A percentile compares a stretch with the other conserved stretches of the same genome.
These are phyloP conservation scores for Salpingus planirostris DNA, from an alignment of 2,888 invertebrate species.

Conservation along the genomic window DNA sequence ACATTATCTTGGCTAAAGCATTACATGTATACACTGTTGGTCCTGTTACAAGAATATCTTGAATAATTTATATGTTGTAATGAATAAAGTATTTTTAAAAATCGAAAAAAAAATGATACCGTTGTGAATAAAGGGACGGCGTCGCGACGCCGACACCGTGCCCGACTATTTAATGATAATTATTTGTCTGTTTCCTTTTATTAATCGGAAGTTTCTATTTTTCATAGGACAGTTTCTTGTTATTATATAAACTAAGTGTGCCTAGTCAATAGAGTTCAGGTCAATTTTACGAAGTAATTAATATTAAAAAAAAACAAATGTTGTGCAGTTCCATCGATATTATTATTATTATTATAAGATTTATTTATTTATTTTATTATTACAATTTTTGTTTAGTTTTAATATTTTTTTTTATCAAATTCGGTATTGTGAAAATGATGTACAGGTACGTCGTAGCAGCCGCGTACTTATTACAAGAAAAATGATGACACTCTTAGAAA, in stretches of 20 bases:
- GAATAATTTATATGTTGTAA: conserved; percentile 44
- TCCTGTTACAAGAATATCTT: conserved; percentile 43
- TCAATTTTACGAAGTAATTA: conserved; percentile 43
- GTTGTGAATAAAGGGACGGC: conserved; percentile 34
- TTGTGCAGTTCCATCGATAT: conserved; percentile 38
- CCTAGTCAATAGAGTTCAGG: conserved; percentile 58
- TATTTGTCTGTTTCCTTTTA: conserved; percentile 42
- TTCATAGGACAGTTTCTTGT: conserved; percentile 49
- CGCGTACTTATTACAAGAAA: no score
- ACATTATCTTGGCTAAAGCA: conserved; percentile 44
- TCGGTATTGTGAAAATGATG: no score
- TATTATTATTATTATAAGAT: conserved; percentile 25
- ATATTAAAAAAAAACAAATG: conserved; percentile 31
- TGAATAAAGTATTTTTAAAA: conserved; percentile 43
- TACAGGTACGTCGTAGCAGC: no score
- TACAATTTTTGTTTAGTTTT: conserved; percentile 2
- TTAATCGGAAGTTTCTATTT: conserved; percentile 47
- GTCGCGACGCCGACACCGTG: no score
- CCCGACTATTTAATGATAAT: conserved; percentile 29
- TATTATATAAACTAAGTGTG: conserved; percentile 54
- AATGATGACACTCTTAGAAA: no score
- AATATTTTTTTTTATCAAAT: background rate
- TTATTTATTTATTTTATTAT: conserved; percentile 12
- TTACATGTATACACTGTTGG: conserved; percentile 45
- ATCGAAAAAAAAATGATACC: conserved; percentile 37